phyloP scores from a whole-genome alignment of 2,888 invertebrate species.

The Nowickia ferox region DNA sequence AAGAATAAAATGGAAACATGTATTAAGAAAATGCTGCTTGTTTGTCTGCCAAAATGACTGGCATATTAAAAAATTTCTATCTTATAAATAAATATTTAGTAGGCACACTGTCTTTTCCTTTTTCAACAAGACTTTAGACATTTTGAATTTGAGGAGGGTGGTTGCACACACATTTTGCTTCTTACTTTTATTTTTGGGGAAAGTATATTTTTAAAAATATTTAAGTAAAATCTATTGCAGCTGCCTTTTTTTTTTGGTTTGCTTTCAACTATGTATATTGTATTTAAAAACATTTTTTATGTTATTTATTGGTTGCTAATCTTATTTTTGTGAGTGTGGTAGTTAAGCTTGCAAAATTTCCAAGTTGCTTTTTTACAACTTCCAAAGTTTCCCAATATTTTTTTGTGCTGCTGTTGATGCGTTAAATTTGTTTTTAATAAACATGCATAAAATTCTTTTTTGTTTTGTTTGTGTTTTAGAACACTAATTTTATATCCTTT shows the following conservation, averaged over 20 bases:
- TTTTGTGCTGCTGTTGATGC: conserved; percentile 52
- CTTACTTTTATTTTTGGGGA: not conserved
- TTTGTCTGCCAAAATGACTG: conserved; percentile 47
- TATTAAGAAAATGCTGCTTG: conserved; percentile 1
- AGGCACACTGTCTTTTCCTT: conserved; percentile 19
- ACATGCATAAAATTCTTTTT: not conserved
- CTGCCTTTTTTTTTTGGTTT: not conserved
- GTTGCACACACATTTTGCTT: conserved; percentile 1
- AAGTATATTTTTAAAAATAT: not conserved
- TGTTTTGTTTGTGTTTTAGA: conserved; percentile 18
- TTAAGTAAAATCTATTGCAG: conserved; percentile 26
- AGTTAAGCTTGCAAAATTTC: conserved; percentile 21
- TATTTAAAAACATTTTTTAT: conserved; percentile 33
- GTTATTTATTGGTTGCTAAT: conserved; percentile 1
- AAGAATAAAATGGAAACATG: not conserved
- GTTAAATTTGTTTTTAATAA: conserved; percentile 65
- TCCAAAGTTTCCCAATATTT: conserved; percentile 3
- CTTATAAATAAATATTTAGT: conserved; percentile 40
- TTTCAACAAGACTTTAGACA: conserved; percentile 5
- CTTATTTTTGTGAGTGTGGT: not conserved
- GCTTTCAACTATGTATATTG: not conserved
- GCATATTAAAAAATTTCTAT: conserved; percentile 43
- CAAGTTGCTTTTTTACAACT: not conserved
- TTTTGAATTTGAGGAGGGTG: conserved; percentile 14
- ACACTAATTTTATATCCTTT: not conserved